Evolutionary conservation across 37 sponge, comb jelly and placozoan species (phyloP).

Genomic region (Trichoplax adhaerens): DNA sequence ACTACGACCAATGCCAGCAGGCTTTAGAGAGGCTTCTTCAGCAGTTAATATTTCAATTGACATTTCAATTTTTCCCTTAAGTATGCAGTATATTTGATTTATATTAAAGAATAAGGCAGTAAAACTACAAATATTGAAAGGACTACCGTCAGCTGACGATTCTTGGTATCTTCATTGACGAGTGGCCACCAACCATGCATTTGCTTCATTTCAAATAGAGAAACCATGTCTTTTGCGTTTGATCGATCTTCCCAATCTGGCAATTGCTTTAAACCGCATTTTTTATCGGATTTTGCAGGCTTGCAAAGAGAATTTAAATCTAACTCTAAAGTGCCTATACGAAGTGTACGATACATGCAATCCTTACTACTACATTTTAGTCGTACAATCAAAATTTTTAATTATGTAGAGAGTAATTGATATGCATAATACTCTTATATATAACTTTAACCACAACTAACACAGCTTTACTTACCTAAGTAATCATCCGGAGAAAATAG

Average conservation of each 20-base stretch:
- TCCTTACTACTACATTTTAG: no score
- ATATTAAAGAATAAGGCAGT: no score
- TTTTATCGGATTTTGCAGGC: slow-evolving; percentile 15
- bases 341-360: no score
- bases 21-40: slow-evolving; percentile 25
- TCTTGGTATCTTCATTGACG: neutral
- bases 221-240: slow-evolving; percentile 4
- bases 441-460: no score
- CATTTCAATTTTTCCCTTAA: slow-evolving; percentile 38
- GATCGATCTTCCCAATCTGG: neutral
- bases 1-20: slow-evolving; percentile 31
- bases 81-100: neutral
- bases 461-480: slow-evolving; percentile 7
- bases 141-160: no score
- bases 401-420: no score
- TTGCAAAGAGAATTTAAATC: slow-evolving; percentile 12
- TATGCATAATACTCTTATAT: no score
- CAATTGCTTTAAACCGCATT: slow-evolving; percentile 4
- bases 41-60: slow-evolving; percentile 30
- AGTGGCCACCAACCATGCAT: slow-evolving; percentile 46
- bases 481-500: slow-evolving; percentile 25
- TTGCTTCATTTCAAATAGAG: slow-evolving; percentile 26
- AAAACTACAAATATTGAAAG: no score
- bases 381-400: no score
- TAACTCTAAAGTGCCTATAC: slow-evolving; percentile 7